Conservation (phyloP, 2,797 vertebrate species). For the Podargus strigoides region DNA sequence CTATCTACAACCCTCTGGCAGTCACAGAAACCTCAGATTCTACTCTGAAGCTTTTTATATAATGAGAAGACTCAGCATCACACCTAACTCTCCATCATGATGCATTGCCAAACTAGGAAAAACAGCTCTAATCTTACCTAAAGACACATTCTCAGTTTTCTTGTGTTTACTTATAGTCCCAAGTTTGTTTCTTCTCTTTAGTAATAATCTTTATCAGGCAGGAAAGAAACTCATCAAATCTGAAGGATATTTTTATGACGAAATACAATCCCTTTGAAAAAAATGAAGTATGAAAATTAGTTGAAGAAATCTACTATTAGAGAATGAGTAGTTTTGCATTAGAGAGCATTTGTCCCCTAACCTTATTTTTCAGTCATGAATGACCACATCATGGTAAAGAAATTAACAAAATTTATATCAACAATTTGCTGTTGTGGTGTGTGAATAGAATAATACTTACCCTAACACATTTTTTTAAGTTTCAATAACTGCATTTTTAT, state of each 20-base stretch:
- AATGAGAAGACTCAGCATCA: neutral
- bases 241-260: neutral
- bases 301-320: neutral
- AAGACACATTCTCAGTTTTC: neutral
- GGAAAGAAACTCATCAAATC: neutral
- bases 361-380: constrained; percentile 37
- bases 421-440: neutral
- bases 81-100: neutral
- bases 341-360: neutral
- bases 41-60: neutral
- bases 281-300: neutral
- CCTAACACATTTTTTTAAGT: neutral
- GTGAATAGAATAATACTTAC: neutral
- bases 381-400: neutral
- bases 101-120: neutral
- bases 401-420: constrained; percentile 31
- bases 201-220: neutral
- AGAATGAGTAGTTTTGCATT: neutral
- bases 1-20: neutral
- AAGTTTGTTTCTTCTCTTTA: neutral
- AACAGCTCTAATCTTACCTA: neutral
- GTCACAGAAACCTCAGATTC: neutral
- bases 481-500: neutral
- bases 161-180: neutral
- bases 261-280: neutral